Base-by-base conservation (phyloP, 2,113 vertebrate species). In the Oxyura jamaicensis region DNA sequence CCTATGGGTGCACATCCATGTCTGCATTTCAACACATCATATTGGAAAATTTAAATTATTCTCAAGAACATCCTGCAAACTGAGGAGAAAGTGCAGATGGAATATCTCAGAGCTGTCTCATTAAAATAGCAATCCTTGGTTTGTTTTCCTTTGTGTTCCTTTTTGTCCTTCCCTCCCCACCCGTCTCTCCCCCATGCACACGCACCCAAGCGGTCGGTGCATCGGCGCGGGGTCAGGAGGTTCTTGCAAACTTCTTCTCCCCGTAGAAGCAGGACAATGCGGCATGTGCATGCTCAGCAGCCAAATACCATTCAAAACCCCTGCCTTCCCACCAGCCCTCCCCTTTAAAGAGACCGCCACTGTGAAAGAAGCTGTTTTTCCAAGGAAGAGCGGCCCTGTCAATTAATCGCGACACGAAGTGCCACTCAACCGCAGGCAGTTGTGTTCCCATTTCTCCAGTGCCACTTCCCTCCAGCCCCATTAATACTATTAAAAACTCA, bases 261-360 rank as follows among this genome's bases (percentile, higher is more conserved):
- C 91, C 77, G 69, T 94, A 96, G 91, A 97, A 91, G 93, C 14
- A 83, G 95, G 92, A 96, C 96, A 96, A 97, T 87, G 93, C 71
- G 79, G 83, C 92, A 93, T 95, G 92, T 95, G 95, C 96, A 95
- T 90, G 58, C 81, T 93, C 95, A 89, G 95, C 96, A 97, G 82
- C 71, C 11, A 96, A 97, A 96, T 96, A 97, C 86, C 97, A 95
- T 78, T 96, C 83, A 83, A 97, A 97, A 46, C 73, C 83, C 66
- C 91, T 91, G 79, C 92, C 59, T 97, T 95, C 2, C 0, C 69
- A 91, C 94, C 48, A 53, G 95, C 77, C 90, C 94, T 97, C 95
- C 91, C 88, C 96, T 96, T 97, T 98, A 98, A 97, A 97, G 96
- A 39, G 69, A 90, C 92, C 93, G 93, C 60, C 11, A 2, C 85